Percentiles rank a stretch among this genome's conserved stretches.
phyloP scores from a whole-genome alignment of 2,888 invertebrate genomes.

The Trachelus stipa region DNA sequence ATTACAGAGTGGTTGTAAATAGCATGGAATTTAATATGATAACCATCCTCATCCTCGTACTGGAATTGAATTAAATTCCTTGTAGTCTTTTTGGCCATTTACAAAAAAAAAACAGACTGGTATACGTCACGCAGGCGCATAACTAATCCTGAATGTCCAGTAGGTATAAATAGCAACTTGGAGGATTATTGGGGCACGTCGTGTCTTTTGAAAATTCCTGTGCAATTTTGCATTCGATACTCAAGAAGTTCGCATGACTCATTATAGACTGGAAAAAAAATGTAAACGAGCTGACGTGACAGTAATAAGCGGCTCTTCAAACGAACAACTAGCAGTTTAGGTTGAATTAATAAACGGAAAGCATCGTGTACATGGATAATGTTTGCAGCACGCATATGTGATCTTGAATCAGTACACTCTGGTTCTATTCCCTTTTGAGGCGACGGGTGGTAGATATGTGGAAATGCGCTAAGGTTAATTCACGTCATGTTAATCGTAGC shows the following conservation, averaged over 20 bases:
- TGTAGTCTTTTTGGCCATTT: background rate
- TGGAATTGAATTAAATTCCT: background rate
- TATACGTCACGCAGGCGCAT: background rate
- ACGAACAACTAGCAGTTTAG: background rate
- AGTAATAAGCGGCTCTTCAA: background rate
- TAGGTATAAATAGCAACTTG: background rate
- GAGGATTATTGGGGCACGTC: background rate
- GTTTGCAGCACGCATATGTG: background rate
- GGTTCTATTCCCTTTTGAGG: slow-evolving; percentile 18
- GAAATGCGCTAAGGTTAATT: slow-evolving; percentile 33
- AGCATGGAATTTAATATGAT: background rate
- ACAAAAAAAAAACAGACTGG: background rate
- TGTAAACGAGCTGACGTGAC: background rate
- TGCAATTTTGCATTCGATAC: background rate
- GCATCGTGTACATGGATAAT: background rate
- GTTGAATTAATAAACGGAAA: background rate
- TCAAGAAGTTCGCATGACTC: background rate
- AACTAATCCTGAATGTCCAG: background rate
- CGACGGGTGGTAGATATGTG: slow-evolving; percentile 36
- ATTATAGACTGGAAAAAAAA: background rate
- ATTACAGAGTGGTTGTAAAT: background rate
- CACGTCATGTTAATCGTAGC: slow-evolving; percentile 29
- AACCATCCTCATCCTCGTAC: background rate
- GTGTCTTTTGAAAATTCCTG: background rate
- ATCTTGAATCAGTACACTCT: background rate